Evolutionary conservation across 2,113 vertebrate genomes (phyloP).

Genomic region (Podarcis muralis): DNA sequence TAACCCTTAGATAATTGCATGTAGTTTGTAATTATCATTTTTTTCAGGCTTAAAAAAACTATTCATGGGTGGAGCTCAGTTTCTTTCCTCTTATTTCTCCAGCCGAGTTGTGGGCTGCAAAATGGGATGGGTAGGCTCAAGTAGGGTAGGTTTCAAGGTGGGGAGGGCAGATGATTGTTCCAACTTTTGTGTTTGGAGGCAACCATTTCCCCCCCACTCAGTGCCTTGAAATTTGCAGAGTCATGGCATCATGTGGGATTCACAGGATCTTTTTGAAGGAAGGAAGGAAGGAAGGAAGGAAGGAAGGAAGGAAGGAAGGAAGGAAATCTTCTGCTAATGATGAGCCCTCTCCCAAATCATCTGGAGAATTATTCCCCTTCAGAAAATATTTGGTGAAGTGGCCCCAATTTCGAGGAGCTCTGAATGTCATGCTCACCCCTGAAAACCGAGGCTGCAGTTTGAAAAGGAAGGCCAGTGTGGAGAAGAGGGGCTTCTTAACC

Average conservation of each 20-base stretch:
- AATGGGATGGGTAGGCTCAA: not conserved
- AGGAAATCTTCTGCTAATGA: not conserved
- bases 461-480: not conserved
- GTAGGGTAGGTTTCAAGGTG: not conserved
- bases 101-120: not conserved
- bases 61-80: not conserved
- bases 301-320: too few relatives aligned
- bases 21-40: not conserved
- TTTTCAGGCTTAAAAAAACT: not conserved
- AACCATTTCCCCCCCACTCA: not conserved
- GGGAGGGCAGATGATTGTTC: too few relatives aligned
- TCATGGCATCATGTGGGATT: not conserved
- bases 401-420: not conserved
- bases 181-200: too few relatives aligned
- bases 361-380: too few relatives aligned
- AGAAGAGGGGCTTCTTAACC: not conserved
- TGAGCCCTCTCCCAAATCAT: not conserved
- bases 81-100: not conserved
- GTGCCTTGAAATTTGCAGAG: not conserved
- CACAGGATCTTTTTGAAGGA: too few relatives aligned
- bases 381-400: not conserved
- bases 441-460: too few relatives aligned
- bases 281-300: too few relatives aligned
- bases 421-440: not conserved
- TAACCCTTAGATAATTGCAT: not conserved